Evolutionary conservation across 2,113 vertebrate genomes (phyloP).

Genomic region (Paracanthobrama guichenoti): DNA sequence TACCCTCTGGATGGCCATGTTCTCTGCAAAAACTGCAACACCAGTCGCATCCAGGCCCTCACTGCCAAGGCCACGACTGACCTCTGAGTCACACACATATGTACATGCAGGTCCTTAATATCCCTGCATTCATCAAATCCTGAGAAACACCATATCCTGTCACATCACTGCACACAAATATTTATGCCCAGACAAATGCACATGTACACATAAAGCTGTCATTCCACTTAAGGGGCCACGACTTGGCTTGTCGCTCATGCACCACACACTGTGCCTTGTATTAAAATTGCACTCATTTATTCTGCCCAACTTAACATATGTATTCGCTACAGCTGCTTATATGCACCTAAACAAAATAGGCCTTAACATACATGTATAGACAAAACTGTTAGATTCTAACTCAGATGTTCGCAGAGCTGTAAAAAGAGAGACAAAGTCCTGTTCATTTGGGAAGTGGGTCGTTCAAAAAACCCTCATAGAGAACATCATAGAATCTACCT

Average conservation of each 20-base stretch:
- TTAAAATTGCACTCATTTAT: constrained; percentile 17
- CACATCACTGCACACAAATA: constrained; percentile 51
- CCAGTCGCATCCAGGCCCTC: constrained; percentile 89
- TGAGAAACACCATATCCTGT: constrained; percentile 29
- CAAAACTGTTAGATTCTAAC: background rate
- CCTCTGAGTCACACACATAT: constrained; percentile 78
- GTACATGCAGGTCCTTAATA: constrained; percentile 57
- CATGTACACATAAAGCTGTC: constrained; percentile 41
- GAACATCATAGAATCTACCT: constrained; percentile 33
- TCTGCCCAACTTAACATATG: background rate
- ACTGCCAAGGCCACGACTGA: constrained; percentile 98
- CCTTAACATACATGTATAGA: background rate
- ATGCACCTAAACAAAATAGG: background rate
- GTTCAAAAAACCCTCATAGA: background rate
- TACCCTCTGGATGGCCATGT: constrained; percentile 97
- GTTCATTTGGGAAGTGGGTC: background rate
- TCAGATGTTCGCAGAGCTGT: background rate
- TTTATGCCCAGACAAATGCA: constrained; percentile 37
- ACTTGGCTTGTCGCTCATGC: background rate
- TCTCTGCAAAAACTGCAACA: constrained; percentile 98
- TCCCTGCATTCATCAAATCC: constrained; percentile 22
- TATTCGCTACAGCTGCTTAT: background rate
- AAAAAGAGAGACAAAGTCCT: background rate
- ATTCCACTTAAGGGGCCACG: constrained; percentile 2
- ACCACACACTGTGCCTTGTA: constrained; percentile 24